Percentiles rank a stretch among this genome's conserved stretches.
These are phyloP conservation scores for Macrophya annulata DNA, from an alignment of 2,888 invertebrate species.

Conservation along the genomic window DNA sequence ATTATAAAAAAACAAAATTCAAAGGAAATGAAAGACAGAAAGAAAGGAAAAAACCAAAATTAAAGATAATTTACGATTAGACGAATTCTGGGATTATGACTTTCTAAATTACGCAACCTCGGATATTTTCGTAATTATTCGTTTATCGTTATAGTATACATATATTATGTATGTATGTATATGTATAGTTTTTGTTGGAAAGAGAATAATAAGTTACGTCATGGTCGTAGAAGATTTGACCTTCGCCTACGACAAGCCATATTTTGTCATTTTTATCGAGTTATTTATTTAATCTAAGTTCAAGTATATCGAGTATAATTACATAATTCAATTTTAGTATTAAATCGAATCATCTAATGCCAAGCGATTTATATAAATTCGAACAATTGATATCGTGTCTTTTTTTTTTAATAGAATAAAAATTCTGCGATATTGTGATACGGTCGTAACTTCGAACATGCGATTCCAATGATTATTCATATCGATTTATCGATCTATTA, in stretches of 20 bases:
- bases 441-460: not conserved
- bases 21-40: not conserved
- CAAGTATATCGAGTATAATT: not conserved
- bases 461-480: too few species aligned
- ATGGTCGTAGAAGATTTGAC: not conserved
- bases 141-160: not conserved
- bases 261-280: slow-evolving; percentile 13
- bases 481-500: too few species aligned
- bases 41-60: not conserved
- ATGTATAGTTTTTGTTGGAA: not conserved
- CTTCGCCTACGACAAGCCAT: slow-evolving; percentile 14
- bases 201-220: slow-evolving; percentile 40
- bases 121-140: slow-evolving; percentile 28
- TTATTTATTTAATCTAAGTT: not conserved
- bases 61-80: not conserved
- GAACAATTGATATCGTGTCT: not conserved
- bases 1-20: not conserved
- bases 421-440: not conserved
- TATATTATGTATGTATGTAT: not conserved
- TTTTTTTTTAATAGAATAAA: not conserved
- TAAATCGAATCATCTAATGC: not conserved
- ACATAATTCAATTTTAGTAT: not conserved
- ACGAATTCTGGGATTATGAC: not conserved
- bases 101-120: slow-evolving; percentile 28
- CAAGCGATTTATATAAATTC: not conserved